Evolutionary conservation across 2,888 invertebrate species (phyloP), one percentile per base, ranked within the genome.

Genomic region (Ceraclea dissimilis): DNA sequence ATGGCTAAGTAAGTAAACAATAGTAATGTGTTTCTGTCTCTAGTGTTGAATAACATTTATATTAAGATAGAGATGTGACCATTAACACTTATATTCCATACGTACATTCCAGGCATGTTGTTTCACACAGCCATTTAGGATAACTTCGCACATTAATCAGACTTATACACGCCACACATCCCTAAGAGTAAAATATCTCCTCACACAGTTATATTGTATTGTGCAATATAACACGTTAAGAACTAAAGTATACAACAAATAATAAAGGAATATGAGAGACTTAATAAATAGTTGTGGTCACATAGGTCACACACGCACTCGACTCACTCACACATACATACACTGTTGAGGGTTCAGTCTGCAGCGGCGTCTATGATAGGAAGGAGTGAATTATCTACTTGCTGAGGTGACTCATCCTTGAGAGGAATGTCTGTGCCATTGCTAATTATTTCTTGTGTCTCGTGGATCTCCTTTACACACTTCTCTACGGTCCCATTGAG

Each of bases 401-500:
- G 53, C 49, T 60, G 60, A 8, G 59, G 58, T 51, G 58, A 51
- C 52, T 52, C 47, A 57, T 63, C 56, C 58, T 64, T 58, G 54
- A 63, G 20, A 33, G 58, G 58, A 31, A 58, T 60, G 34, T 56
- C 61, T 16, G 59, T 48, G 19, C 59, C 54, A 31, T 55, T 57
- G 44, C 62, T 49, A 18, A 6, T 31, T 20, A 58, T 16, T 21
- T 58, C 60, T 16, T 52, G 43, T 34, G 31, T 17, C 21, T 57
- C 22, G 18, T 39, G 52, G 60, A 60, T 21, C 55, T 47, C 13
- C 59, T 59, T 59, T 2, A 55, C 48, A 19, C 49, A 52, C 31
- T 60, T 56, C 26, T 60, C 60, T 39, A 54, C 19, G 2, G 55
- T 44, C 21, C 60, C 18, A 62, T 57, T 52, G 64, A 67, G n/a